These are phyloP conservation scores for Pluvianellus socialis DNA, from an alignment of 2,113 vertebrate species.

Conservation along the genomic window DNA sequence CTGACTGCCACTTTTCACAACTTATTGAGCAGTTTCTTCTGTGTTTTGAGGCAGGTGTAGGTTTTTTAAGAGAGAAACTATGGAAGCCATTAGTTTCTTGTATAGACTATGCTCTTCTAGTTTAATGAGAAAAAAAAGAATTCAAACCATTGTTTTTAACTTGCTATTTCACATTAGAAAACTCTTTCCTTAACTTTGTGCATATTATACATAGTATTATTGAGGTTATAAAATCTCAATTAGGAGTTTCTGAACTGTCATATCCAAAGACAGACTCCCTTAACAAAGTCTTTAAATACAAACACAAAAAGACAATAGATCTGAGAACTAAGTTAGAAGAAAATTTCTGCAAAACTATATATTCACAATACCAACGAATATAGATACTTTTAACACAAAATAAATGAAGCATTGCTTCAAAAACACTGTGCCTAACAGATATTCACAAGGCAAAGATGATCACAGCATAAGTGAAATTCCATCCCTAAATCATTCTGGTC, in stretches of 20 bases:
- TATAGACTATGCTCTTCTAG: not conserved
- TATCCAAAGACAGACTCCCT: not conserved
- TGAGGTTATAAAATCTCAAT: not conserved
- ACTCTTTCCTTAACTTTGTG: not conserved
- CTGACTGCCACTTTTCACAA: not conserved
- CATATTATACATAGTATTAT: not conserved
- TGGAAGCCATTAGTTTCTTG: not conserved
- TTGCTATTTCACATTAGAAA: not conserved
- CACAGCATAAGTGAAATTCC: conserved; percentile 11
- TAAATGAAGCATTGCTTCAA: not conserved
- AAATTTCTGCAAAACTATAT: not conserved
- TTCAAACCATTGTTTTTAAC: not conserved
- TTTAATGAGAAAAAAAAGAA: not conserved
- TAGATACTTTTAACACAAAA: not conserved
- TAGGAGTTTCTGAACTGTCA: not conserved
- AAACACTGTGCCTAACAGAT: not conserved
- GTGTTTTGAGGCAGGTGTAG: not conserved
- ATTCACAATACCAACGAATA: not conserved
- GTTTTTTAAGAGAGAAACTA: not conserved
- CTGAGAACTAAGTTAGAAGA: not conserved
- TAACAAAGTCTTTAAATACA: not conserved
- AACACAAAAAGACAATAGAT: not conserved
- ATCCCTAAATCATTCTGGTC: not conserved
- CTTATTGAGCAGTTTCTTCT: not conserved
- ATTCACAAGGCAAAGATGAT: not conserved